Conservation (phyloP, 1,140 invertebrate genomes). For the Rhagoletis pomonella region DNA sequence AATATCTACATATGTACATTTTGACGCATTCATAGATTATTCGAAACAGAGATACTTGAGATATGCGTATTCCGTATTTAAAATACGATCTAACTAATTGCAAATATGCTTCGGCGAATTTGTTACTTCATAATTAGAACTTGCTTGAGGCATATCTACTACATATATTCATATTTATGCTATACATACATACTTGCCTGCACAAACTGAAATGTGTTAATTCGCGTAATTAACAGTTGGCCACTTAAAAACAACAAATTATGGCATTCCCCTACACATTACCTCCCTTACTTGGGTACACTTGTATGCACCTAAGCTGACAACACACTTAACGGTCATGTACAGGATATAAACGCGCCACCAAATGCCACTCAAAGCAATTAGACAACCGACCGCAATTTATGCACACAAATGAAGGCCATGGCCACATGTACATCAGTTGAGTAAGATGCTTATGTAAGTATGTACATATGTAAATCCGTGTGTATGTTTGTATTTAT, state of each 20-base stretch:
- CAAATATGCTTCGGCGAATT: too few species aligned
- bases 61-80: too few species aligned
- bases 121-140: slow-evolving; percentile 3
- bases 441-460: background rate
- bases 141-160: background rate
- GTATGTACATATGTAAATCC: background rate
- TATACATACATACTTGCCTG: background rate
- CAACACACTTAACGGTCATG: slow-evolving; percentile 17
- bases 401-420: slow-evolving; percentile 11
- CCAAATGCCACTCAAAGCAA: slow-evolving; percentile 26
- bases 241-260: background rate
- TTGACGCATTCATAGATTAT: too few species aligned
- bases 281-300: background rate
- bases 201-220: slow-evolving; percentile 1
- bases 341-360: background rate
- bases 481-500: background rate
- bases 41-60: too few species aligned
- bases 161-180: background rate
- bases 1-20: too few species aligned
- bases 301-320: background rate
- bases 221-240: slow-evolving; percentile 36
- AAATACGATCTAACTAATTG: too few species aligned
- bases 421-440: background rate
- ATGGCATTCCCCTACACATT: background rate
- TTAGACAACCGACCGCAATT: slow-evolving; percentile 18